These are phyloP conservation scores for Chloropsis cyanopogon DNA, from an alignment of 2,113 vertebrate species.

Conservation along the genomic window DNA sequence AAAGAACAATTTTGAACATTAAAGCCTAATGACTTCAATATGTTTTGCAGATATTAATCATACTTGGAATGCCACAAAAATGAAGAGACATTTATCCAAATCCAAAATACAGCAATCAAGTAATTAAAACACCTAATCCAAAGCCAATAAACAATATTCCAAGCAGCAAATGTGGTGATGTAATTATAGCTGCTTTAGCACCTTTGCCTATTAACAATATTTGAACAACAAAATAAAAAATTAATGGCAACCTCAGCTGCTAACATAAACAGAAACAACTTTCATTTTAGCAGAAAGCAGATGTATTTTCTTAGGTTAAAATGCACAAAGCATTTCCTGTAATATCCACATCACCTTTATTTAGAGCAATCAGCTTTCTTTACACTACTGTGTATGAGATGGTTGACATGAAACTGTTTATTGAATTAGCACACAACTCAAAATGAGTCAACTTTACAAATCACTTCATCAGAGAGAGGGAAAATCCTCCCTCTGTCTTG, in stretches of 20 bases:
- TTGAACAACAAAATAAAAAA: conserved; percentile 46
- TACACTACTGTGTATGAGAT: neutral
- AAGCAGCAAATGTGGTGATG: conserved; percentile 1
- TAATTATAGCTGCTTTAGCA: conserved; percentile 12
- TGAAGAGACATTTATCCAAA: neutral
- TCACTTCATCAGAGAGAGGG: neutral
- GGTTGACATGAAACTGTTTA: neutral
- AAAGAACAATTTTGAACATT: neutral
- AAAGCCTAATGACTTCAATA: conserved; percentile 19
- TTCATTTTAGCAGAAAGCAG: conserved; percentile 28
- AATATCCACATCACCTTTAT: too few relatives aligned
- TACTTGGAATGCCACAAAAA: conserved; percentile 1
- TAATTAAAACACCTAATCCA: conserved; percentile 52
- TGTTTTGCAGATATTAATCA: conserved; percentile 4
- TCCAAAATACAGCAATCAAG: neutral
- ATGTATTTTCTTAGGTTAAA: neutral
- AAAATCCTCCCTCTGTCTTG: neutral
- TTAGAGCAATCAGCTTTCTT: too few relatives aligned
- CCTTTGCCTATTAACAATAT: conserved; percentile 11
- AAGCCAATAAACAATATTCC: conserved; percentile 6
- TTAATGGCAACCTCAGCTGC: neutral
- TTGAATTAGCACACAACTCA: neutral
- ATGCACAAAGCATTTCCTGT: neutral
- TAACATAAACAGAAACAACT: neutral
- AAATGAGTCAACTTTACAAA: neutral